phyloP scores from a whole-genome alignment of 1,140 invertebrate genomes.

The Cydia splendana region DNA sequence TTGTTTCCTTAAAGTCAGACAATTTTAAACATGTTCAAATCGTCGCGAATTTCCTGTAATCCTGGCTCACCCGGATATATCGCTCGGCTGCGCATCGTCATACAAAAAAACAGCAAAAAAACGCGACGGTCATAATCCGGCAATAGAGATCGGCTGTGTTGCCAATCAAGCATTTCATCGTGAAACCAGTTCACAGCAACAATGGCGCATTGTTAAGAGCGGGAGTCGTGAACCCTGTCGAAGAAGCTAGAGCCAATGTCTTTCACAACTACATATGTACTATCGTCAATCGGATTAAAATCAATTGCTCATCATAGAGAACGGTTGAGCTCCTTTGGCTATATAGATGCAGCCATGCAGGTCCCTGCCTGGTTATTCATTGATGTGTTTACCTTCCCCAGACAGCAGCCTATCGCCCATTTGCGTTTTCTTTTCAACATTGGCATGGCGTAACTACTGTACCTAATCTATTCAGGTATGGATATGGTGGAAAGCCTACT shows the following conservation, averaged over 20 bases:
- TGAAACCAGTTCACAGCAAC: constrained; percentile 56
- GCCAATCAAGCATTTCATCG: constrained; percentile 51
- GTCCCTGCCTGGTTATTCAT: no score
- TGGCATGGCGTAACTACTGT: no score
- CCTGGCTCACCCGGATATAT: constrained; percentile 43
- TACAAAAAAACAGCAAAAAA: constrained; percentile 43
- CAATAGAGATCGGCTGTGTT: constrained; percentile 41
- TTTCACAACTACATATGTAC: constrained; percentile 17
- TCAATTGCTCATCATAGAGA: not conserved
- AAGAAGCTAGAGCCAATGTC: constrained; percentile 26
- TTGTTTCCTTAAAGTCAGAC: not conserved
- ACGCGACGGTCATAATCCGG: constrained; percentile 45
- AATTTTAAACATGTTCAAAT: not conserved
- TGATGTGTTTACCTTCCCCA: no score
- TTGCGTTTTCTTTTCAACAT: no score
- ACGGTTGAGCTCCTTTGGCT: no score
- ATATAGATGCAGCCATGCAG: no score
- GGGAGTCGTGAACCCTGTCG: constrained; percentile 25
- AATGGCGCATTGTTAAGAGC: constrained; percentile 55
- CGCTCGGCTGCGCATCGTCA: constrained; percentile 39
- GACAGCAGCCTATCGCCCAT: no score
- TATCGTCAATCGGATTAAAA: not conserved
- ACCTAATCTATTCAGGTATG: no score
- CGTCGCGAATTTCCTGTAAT: constrained; percentile 24
- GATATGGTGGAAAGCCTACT: not conserved